Evolutionary conservation across 2,113 vertebrate genomes (phyloP), one percentile per base, ranked within the genome.

Genomic region (Syngnathoides biaculeatus): DNA sequence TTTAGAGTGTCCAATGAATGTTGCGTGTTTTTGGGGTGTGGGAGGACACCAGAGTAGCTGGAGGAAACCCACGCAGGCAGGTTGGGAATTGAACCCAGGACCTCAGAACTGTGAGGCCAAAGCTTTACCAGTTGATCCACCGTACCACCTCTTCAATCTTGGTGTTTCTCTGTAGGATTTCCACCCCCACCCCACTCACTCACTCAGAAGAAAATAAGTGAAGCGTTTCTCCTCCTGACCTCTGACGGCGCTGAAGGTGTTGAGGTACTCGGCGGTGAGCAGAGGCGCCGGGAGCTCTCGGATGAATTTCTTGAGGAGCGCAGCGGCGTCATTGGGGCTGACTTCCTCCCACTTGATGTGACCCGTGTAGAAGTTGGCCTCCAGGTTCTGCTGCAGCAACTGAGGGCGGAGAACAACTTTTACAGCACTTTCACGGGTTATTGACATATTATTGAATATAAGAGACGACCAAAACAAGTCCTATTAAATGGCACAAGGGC

Each of bases 281-380:
- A 96, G 88, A 0, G 95, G 95, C 0, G 89, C 82, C 0, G 94
- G 95, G 40, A 97, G 94, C 65, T 96, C 95, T 2, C 94, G 82
- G 79, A 97, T 95, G 84, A 98, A 95, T 62, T 94, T 94, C 89
- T 98, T 97, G 11, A 97, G 92, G 15, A 98, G 88, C 2, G 94
- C 93, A 0, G 94, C 94, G 0, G 92, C 93, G 0, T 97, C 95
- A 0, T 95, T 96, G 20, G 94, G 92, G 69, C 93, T 94, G 42
- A 96, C 93, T 17, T 95, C 93, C 0, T 96, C 95, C 94, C 95
- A 97, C 66, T 55, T 69, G 78, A 97, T 90, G 5, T 90, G 89
- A 0, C 91, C 92, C 0, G 84, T 73, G 68, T 95, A 95, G 82
- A 96, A 97, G 8, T 90, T 93, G 58, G 70, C 86, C 80, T 96